Evolutionary conservation across 2,888 invertebrate genomes (phyloP).

Genomic region (Marasmarcha lunaedactyla): DNA sequence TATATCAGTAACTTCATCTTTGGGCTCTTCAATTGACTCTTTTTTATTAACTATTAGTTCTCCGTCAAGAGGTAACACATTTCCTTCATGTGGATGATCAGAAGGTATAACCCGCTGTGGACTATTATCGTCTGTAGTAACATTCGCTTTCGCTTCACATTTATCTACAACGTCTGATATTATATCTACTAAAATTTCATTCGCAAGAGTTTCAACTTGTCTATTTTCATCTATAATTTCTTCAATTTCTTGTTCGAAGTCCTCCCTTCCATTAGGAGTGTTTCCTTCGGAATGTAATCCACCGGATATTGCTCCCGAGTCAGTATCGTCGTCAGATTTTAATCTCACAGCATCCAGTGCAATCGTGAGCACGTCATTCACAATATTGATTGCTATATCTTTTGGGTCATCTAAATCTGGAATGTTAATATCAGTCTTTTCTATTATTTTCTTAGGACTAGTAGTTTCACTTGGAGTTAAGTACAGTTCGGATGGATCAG

Average conservation of each 20-base stretch:
- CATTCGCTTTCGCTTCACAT: slow-evolving; percentile 24
- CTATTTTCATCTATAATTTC: slow-evolving; percentile 44
- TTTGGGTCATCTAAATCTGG: slow-evolving; percentile 48
- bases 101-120: slow-evolving; percentile 41
- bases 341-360: slow-evolving; percentile 54
- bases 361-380: slow-evolving; percentile 58
- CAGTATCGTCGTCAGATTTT: slow-evolving; percentile 56
- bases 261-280: slow-evolving; percentile 56
- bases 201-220: slow-evolving; percentile 41
- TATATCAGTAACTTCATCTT: slow-evolving; percentile 25
- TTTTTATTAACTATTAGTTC: slow-evolving; percentile 49
- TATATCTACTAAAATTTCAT: slow-evolving; percentile 44
- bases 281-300: slow-evolving; percentile 57
- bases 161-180: slow-evolving; percentile 34
- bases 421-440: slow-evolving; percentile 45
- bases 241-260: slow-evolving; percentile 54
- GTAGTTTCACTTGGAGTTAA: slow-evolving; percentile 76
- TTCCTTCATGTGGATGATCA: slow-evolving; percentile 50
- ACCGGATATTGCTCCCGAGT: slow-evolving; percentile 60
- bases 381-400: slow-evolving; percentile 53
- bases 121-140: slow-evolving; percentile 18
- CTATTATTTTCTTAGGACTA: slow-evolving; percentile 54
- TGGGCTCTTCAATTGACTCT: slow-evolving; percentile 20
- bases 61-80: slow-evolving; percentile 54
- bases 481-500: slow-evolving; percentile 77